Conservation (phyloP, 2,888 invertebrate species). For the Hoplodrina ambigua region DNA sequence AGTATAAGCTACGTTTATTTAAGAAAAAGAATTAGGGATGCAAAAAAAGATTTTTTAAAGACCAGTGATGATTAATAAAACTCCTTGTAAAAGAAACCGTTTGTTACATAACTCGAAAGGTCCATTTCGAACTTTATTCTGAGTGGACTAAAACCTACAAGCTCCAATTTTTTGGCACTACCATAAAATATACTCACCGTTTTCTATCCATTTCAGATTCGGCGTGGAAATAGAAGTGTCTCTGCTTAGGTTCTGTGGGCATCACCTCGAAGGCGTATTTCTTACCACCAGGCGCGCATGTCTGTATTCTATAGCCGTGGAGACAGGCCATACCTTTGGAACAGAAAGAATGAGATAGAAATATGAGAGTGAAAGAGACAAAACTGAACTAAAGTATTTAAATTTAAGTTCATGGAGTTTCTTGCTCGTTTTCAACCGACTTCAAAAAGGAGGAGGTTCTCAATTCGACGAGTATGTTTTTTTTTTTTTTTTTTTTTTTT, state of each 20-base stretch:
- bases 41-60: background rate
- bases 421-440: no score
- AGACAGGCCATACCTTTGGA: conserved; percentile 96
- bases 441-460: no score
- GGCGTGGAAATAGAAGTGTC: conserved; percentile 97
- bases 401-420: no score
- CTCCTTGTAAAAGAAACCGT: background rate
- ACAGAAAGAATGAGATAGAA: background rate
- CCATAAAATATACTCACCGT: conserved; percentile 90
- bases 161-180: no score
- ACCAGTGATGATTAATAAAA: background rate
- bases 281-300: conserved; percentile 95
- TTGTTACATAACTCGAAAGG: background rate
- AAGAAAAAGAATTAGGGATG: no score
- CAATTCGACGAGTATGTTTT: no score
- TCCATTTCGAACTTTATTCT: background rate
- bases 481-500: no score
- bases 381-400: no score
- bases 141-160: no score
- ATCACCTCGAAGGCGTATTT: conserved; percentile 97
- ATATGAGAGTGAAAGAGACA: background rate
- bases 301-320: conserved; percentile 98
- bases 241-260: conserved; percentile 96
- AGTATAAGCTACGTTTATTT: no score
- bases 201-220: conserved; percentile 98